Conservation (phyloP, 2,113 vertebrate species). For the Amphilophus citrinellus region DNA sequence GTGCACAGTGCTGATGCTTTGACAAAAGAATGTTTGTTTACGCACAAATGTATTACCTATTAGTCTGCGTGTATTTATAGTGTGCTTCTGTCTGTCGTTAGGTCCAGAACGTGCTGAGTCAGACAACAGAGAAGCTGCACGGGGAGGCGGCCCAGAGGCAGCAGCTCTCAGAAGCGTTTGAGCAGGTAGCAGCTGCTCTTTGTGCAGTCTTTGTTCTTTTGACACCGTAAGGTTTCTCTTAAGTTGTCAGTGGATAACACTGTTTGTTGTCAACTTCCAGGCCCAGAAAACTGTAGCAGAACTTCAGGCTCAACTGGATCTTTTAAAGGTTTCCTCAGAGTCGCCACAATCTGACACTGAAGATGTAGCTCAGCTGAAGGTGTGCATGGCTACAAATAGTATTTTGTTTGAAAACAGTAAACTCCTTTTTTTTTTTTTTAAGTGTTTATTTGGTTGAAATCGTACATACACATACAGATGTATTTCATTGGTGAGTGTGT, state of each 20-base stretch:
- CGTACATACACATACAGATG: not conserved
- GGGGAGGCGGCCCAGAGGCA: constrained; percentile 80
- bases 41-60: not conserved
- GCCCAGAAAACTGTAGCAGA: constrained; percentile 81
- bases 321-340: constrained; percentile 79
- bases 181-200: constrained; percentile 79
- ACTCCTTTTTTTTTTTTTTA: no score
- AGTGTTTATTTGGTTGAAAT: not conserved
- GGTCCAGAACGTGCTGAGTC: constrained; percentile 84
- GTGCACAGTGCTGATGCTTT: constrained; percentile 6
- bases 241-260: not conserved
- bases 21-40: constrained; percentile 23
- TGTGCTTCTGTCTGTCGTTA: constrained; percentile 54
- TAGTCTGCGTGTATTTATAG: constrained; percentile 10
- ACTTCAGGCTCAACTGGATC: constrained; percentile 89
- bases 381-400: constrained; percentile 53
- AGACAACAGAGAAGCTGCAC: constrained; percentile 76
- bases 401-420: not conserved
- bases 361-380: constrained; percentile 87
- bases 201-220: not conserved
- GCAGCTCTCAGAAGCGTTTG: constrained; percentile 83
- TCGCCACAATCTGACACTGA: constrained; percentile 74
- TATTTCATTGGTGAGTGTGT: not conserved
- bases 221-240: not conserved
- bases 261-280: constrained; percentile 65